A percentile compares a stretch with the other conserved stretches of the same genome.
These are phyloP conservation scores for Genyomyrus donnyi DNA, from an alignment of 2,113 vertebrate species.

Conservation along the genomic window DNA sequence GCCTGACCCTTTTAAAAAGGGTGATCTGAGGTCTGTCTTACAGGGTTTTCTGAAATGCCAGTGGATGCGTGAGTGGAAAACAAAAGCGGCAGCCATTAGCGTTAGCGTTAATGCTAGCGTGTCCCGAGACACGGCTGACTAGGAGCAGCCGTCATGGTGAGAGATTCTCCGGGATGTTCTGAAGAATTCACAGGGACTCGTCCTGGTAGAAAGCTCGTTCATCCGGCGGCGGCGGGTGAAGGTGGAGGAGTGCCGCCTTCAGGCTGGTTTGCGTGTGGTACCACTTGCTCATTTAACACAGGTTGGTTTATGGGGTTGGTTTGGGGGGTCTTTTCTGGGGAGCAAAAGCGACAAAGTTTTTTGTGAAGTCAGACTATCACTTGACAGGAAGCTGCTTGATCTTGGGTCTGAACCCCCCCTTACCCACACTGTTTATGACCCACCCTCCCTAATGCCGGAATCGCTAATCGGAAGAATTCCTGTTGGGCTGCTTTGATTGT, in stretches of 20 bases:
- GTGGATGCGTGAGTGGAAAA: neutral
- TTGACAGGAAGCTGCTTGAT: neutral
- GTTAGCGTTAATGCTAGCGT: neutral
- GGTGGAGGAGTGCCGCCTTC: neutral
- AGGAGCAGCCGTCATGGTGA: neutral
- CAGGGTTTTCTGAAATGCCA: neutral
- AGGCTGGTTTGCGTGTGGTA: neutral
- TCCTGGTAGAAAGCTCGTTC: neutral
- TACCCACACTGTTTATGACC: neutral
- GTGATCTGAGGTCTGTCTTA: neutral
- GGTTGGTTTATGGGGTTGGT: neutral
- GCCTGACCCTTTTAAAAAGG: constrained; percentile 1
- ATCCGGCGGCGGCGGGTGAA: neutral
- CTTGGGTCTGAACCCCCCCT: too few relatives aligned
- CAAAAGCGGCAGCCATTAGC: neutral
- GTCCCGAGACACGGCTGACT: neutral
- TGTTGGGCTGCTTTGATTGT: neutral
- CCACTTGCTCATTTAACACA: neutral
- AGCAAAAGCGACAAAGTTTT: neutral
- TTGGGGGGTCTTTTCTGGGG: neutral
- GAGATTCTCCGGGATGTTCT: neutral
- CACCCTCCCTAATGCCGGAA: neutral
- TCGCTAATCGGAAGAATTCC: neutral
- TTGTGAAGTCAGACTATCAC: neutral
- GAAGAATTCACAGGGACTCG: neutral